Conservation (phyloP, 2,113 vertebrate species). For the Oxyruncus cristatus region DNA sequence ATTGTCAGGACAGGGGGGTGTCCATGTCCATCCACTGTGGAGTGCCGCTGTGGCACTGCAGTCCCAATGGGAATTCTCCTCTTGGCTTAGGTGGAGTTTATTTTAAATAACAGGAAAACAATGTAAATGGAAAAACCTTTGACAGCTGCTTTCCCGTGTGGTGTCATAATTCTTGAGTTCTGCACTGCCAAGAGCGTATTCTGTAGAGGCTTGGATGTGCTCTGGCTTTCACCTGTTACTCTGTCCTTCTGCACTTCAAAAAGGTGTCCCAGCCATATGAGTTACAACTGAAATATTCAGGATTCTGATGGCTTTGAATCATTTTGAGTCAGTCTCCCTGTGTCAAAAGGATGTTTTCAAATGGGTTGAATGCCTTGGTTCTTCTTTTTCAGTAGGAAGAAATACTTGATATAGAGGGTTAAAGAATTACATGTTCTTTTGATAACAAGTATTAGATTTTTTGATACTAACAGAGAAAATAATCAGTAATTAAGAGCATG, state of each 20-base stretch:
- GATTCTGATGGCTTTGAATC: background rate
- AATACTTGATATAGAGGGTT: background rate
- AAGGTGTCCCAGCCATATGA: background rate
- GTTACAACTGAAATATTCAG: background rate
- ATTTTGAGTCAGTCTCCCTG: background rate
- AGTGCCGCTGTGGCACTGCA: background rate
- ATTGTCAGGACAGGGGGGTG: background rate
- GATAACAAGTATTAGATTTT: background rate
- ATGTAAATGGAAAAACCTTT: background rate
- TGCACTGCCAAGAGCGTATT: background rate
- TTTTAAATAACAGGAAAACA: background rate
- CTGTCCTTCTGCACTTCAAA: background rate
- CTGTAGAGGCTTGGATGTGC: background rate
- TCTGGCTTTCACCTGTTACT: background rate
- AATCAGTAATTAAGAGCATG: background rate
- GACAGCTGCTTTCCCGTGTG: background rate
- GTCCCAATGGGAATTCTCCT: background rate
- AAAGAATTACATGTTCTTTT: background rate
- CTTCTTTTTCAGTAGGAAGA: background rate
- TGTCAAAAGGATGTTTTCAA: background rate
- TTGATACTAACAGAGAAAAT: background rate
- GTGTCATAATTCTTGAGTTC: background rate
- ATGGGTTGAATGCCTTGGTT: background rate
- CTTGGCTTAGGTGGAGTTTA: background rate
- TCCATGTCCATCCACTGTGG: background rate